phyloP scores from a whole-genome alignment of 2,797 vertebrate species.

The Sciurus vulgaris region DNA sequence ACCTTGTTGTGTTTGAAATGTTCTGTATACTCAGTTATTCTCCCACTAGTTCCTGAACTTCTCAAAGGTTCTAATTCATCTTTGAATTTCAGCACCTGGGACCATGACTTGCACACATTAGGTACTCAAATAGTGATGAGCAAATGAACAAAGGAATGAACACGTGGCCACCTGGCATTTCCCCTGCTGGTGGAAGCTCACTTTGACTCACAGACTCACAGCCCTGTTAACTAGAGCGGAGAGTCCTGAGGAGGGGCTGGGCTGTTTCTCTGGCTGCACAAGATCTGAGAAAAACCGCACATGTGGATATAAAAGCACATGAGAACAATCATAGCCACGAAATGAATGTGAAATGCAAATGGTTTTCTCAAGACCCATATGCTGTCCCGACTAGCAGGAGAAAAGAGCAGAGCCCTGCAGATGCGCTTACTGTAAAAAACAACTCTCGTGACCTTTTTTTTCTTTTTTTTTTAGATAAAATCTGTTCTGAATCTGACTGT shows the following conservation, averaged over 20 bases:
- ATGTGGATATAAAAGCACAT: conserved; percentile 78
- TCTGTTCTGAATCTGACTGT: too few species aligned
- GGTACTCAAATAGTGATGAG: background rate
- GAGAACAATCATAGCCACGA: conserved; percentile 82
- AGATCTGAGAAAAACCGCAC: background rate
- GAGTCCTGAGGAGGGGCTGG: background rate
- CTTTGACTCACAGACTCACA: background rate
- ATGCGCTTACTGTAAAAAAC: conserved; percentile 30
- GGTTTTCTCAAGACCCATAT: conserved; percentile 75
- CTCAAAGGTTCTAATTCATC: background rate
- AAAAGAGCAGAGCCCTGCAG: conserved; percentile 40
- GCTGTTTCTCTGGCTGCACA: background rate
- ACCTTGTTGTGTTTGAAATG: background rate
- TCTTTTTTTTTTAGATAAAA: background rate
- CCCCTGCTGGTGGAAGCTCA: background rate
- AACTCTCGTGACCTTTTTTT: background rate
- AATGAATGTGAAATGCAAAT: conserved; percentile 83
- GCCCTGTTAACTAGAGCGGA: background rate
- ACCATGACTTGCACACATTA: background rate
- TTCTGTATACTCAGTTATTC: background rate
- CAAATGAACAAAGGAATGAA: background rate
- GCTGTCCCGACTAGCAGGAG: conserved; percentile 55
- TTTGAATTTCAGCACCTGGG: background rate
- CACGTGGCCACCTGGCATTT: background rate
- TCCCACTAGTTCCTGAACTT: background rate